Percentiles rank a stretch among this genome's conserved stretches.
phyloP scores from a whole-genome alignment of 2,113 vertebrate genomes.

The Falco punctatus region DNA sequence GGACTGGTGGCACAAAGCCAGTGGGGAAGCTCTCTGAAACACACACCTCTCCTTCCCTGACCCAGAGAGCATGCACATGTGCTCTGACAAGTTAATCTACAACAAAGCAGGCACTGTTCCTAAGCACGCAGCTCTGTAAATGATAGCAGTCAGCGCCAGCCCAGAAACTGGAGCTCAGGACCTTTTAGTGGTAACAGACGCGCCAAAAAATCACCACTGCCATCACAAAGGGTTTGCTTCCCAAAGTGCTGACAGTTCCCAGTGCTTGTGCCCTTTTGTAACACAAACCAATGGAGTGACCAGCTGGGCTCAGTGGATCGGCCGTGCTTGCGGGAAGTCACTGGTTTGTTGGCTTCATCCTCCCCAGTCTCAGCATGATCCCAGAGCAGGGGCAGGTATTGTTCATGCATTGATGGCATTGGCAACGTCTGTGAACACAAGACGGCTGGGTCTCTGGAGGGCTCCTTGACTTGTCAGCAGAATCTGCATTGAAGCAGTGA shows the following conservation, averaged over 20 bases:
- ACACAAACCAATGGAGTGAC: background rate
- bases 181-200: background rate
- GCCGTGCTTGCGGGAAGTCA: background rate
- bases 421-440: conserved; percentile 95
- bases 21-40: background rate
- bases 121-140: background rate
- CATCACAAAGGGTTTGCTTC: background rate
- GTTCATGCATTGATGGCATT: conserved; percentile 90
- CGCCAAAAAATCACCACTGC: background rate
- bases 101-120: background rate
- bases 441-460: conserved; percentile 90
- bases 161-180: background rate
- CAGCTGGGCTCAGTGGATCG: background rate
- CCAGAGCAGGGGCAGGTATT: background rate
- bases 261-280: background rate
- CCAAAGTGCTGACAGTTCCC: background rate
- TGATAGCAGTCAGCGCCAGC: background rate
- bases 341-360: background rate
- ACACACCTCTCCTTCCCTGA: background rate
- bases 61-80: background rate
- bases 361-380: background rate
- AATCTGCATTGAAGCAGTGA: conserved; percentile 76
- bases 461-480: conserved; percentile 85
- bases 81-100: background rate
- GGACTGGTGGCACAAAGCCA: background rate